Conservation (phyloP, 2,888 invertebrate species). For the Euclidia mi region DNA sequence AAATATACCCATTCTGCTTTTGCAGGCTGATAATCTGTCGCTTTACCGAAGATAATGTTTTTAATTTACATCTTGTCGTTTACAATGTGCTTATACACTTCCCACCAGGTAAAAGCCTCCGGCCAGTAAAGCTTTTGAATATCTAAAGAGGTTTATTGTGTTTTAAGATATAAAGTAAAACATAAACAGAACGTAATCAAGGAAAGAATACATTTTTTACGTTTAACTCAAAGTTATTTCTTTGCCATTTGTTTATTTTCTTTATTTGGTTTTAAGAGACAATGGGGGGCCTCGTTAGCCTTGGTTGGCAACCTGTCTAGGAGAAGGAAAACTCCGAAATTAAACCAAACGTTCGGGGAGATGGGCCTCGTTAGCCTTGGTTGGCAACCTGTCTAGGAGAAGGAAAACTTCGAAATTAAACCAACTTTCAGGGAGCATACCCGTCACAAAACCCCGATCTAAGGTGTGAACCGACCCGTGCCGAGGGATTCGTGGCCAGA, state of each 20-base stretch:
- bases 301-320: no score
- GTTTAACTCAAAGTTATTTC: not conserved
- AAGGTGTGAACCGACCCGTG: no score
- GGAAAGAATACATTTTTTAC: not conserved
- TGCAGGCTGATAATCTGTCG: slow-evolving; percentile 2
- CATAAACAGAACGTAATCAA: slow-evolving; percentile 1
- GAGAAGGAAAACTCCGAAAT: no score
- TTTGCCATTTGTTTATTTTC: not conserved
- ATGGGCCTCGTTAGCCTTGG: no score
- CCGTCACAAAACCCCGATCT: no score
- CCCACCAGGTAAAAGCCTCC: not conserved
- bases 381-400: no score
- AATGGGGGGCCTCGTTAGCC: no score
- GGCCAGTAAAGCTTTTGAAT: not conserved
- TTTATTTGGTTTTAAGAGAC: no score
- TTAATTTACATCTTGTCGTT: slow-evolving; percentile 4
- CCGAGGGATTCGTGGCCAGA: no score
- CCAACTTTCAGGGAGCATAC: no score
- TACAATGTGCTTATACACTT: not conserved
- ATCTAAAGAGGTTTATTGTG: slow-evolving; percentile 1
- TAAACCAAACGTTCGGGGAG: no score
- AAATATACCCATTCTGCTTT: not conserved
- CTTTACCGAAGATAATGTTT: not conserved
- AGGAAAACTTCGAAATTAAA: no score
- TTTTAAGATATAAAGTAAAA: not conserved